A percentile compares a stretch with the other conserved stretches of the same genome.
phyloP scores from a whole-genome alignment of 53 echinoderm and acorn worm species.

The Luidia sarsii region DNA sequence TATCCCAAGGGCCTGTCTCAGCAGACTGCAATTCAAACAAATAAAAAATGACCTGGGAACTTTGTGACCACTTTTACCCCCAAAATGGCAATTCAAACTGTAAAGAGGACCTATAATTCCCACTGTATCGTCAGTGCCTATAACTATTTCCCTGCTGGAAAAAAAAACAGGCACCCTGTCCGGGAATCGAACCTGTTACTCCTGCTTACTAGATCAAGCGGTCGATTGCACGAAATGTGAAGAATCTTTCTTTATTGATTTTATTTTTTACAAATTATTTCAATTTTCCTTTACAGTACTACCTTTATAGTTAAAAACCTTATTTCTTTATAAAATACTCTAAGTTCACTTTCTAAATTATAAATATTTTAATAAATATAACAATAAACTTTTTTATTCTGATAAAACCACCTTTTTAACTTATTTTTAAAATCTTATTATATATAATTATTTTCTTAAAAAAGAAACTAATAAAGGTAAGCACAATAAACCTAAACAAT shows the following conservation, averaged over 20 bases:
- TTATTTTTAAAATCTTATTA: slow-evolving; percentile 14
- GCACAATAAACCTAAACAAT: not conserved
- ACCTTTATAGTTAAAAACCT: not conserved
- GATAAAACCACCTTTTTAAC: too few relatives aligned
- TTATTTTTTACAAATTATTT: slow-evolving; percentile 40
- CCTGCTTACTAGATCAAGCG: slow-evolving; percentile 66
- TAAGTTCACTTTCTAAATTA: not conserved
- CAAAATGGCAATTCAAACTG: too few relatives aligned
- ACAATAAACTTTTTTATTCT: not conserved
- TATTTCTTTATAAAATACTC: slow-evolving; percentile 23
- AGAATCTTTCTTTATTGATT: slow-evolving; percentile 32
- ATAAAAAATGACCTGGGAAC: too few relatives aligned
- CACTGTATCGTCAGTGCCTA: too few relatives aligned
- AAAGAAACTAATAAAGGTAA: not conserved
- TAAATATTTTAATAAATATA: slow-evolving; percentile 14
- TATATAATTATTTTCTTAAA: slow-evolving; percentile 2
- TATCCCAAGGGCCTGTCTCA: too few relatives aligned
- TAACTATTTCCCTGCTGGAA: too few relatives aligned
- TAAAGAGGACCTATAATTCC: too few relatives aligned
- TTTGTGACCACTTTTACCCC: too few relatives aligned
- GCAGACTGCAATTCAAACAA: too few relatives aligned
- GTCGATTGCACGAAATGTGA: slow-evolving; percentile 83
- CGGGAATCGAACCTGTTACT: slow-evolving; percentile 27
- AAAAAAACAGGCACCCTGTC: too few relatives aligned
- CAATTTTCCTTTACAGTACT: slow-evolving; percentile 71